Evolutionary conservation across 2,113 vertebrate species (phyloP), one percentile per base, ranked within the genome.

Genomic region (Okapia johnstoni): DNA sequence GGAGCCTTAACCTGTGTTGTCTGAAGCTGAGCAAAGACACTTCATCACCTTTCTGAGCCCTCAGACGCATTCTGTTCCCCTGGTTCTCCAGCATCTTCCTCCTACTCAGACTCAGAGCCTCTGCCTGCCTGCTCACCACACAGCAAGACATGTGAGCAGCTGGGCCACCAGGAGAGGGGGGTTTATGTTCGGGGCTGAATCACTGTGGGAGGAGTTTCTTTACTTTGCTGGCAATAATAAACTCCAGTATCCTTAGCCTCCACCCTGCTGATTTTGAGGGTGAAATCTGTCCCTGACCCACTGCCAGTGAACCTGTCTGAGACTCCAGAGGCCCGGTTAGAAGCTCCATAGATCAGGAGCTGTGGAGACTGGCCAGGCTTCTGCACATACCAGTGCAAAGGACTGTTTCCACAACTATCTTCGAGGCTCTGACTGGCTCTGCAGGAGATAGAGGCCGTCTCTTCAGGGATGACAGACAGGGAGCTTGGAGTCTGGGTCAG

Each of bases 111-210:
- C 10, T 30, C 58, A 76, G 87, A 84, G 33, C 3, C 11, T 23
- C 33, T 60, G 25, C n/a, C 16, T 0, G 0, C 30, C 43, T 60
- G 33, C 10, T 52, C 63, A 54, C 36, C 15, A 55, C 19, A 70
- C 28, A 28, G 17, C 73, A n/a, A 1, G 48, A 11, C 5, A 1
- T 4, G 17, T 54, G 48, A 11, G 36, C 28, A 25, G 23, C 7
- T 40, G 54, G 33, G 12, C 30, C 40, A 13, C 25, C 54, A 33
- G 2, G 6, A 86, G 5, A 97, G 7, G 66, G 79, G 97, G 97
- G 95, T 90, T 98, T 98, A 97, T 98, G 97, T 98, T 97, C 0
- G 8, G 28, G 93, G 17, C 79, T 92, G 79, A 43, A 92, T 5
- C 26, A 46, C 19, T 61, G 85, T 83, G 79, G 2, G 63, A 61